A percentile compares a stretch with the other conserved stretches of the same genome.
phyloP scores from a whole-genome alignment of 2,888 invertebrate genomes.

The Pyrrhosoma nymphula region DNA sequence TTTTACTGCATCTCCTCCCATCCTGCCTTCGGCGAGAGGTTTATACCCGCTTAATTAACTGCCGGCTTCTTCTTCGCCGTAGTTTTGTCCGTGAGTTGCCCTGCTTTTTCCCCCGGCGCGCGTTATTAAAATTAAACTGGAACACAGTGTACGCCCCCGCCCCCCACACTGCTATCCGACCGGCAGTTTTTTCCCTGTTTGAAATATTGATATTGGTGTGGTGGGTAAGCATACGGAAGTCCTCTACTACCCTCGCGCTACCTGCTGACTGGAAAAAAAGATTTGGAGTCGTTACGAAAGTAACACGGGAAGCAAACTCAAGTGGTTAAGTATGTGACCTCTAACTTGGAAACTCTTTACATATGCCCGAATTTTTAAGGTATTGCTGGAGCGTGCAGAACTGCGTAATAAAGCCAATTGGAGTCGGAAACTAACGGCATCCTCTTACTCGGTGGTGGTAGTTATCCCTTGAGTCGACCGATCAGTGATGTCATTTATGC shows the following conservation, averaged over 20 bases:
- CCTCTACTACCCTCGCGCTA: background rate
- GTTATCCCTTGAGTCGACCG: too few species aligned
- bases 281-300: background rate
- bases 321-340: too few species aligned
- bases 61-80: background rate
- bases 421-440: too few species aligned
- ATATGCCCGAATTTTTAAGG: too few species aligned
- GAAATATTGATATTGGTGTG: background rate
- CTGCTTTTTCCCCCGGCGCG: background rate
- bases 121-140: conserved; percentile 7
- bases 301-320: background rate
- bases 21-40: background rate
- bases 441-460: too few species aligned
- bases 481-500: too few species aligned
- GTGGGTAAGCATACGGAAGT: background rate
- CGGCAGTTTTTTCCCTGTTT: background rate
- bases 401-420: too few species aligned
- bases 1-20: background rate
- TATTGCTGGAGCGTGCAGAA: too few species aligned
- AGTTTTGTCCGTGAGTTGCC: background rate
- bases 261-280: background rate
- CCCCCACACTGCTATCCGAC: background rate
- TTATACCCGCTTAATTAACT: background rate
- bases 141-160: background rate
- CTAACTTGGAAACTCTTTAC: too few species aligned